A percentile compares a stretch with the other conserved stretches of the same genome.
These are phyloP conservation scores for Hybos culiciformis DNA, from an alignment of 2,888 invertebrate genomes.

Conservation along the genomic window DNA sequence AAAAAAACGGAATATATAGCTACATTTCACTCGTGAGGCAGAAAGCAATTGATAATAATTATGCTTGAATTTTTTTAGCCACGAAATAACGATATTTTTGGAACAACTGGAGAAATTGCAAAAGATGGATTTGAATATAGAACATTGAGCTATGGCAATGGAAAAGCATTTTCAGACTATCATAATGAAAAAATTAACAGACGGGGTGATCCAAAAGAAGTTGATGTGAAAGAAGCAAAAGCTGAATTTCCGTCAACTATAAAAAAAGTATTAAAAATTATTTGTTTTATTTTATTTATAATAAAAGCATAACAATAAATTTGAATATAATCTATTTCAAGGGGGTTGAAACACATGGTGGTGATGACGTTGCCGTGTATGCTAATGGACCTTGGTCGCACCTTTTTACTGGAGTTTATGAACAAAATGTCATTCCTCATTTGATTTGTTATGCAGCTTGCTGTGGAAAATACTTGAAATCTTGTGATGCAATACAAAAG, in stretches of 20 bases:
- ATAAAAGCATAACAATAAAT: conserved; percentile 39
- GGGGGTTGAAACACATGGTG: conserved; percentile 64
- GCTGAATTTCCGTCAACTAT: conserved; percentile 44
- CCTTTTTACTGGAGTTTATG: conserved; percentile 63
- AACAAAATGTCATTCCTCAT: conserved; percentile 67
- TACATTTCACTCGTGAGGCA: no score
- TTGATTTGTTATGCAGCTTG: conserved; percentile 60
- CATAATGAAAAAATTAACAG: conserved; percentile 19
- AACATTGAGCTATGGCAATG: conserved; percentile 61
- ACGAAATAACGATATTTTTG: conserved; percentile 26
- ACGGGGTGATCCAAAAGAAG: conserved; percentile 25
- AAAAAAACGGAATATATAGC: no score
- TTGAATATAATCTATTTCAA: no score
- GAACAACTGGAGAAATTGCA: conserved; percentile 23
- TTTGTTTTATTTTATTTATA: no score
- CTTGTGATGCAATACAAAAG: conserved; percentile 16
- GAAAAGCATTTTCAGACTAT: conserved; percentile 45
- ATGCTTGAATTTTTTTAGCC: conserved; percentile 15
- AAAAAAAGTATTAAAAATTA: conserved; percentile 17
- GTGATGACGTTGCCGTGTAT: conserved; percentile 67
- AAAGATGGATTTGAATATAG: conserved; percentile 47
- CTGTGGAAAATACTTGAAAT: conserved; percentile 46
- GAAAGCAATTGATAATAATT: no score
- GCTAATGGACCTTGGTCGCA: conserved; percentile 69
- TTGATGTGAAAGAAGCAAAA: conserved; percentile 17